phyloP scores from a whole-genome alignment of 2,888 invertebrate species.

The Andrena bicolor region DNA sequence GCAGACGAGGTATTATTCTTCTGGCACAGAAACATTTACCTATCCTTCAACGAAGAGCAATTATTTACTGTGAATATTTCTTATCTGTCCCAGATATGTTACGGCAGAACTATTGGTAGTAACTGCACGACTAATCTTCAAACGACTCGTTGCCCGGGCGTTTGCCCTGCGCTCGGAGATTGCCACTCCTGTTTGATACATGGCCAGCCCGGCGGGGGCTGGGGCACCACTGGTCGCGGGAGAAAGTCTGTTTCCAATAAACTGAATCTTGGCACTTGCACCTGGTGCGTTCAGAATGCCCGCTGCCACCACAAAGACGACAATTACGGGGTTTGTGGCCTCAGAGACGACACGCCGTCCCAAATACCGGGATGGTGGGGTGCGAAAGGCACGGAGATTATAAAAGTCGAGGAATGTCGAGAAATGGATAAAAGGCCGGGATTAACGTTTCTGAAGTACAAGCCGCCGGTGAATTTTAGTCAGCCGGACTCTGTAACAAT shows the following conservation, averaged over 20 bases:
- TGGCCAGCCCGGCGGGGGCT: slow-evolving; percentile 87
- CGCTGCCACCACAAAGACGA: slow-evolving; percentile 95
- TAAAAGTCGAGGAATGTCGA: slow-evolving; percentile 91
- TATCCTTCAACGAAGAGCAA: neutral
- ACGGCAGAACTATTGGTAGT: slow-evolving; percentile 93
- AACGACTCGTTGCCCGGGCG: slow-evolving; percentile 94
- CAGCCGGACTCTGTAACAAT: slow-evolving; percentile 96
- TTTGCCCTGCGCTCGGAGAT: slow-evolving; percentile 95
- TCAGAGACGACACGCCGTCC: slow-evolving; percentile 91
- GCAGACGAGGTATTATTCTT: slow-evolving; percentile 87
- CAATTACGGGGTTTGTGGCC: slow-evolving; percentile 93
- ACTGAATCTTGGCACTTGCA: slow-evolving; percentile 92
- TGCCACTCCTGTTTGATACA: slow-evolving; percentile 96
- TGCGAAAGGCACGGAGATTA: slow-evolving; percentile 91
- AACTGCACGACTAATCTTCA: slow-evolving; percentile 96
- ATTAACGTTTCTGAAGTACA: slow-evolving; percentile 94
- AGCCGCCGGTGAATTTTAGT: slow-evolving; percentile 93
- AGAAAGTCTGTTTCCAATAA: slow-evolving; percentile 90
- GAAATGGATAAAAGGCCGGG: slow-evolving; percentile 93
- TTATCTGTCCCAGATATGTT: slow-evolving; percentile 86
- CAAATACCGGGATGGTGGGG: slow-evolving; percentile 97
- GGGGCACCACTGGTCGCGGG: slow-evolving; percentile 82
- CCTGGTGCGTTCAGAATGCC: slow-evolving; percentile 97
- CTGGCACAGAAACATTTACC: neutral
- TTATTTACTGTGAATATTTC: neutral